Conservation (phyloP, 1,140 invertebrate species). For the Drosophila orosa region DNA sequence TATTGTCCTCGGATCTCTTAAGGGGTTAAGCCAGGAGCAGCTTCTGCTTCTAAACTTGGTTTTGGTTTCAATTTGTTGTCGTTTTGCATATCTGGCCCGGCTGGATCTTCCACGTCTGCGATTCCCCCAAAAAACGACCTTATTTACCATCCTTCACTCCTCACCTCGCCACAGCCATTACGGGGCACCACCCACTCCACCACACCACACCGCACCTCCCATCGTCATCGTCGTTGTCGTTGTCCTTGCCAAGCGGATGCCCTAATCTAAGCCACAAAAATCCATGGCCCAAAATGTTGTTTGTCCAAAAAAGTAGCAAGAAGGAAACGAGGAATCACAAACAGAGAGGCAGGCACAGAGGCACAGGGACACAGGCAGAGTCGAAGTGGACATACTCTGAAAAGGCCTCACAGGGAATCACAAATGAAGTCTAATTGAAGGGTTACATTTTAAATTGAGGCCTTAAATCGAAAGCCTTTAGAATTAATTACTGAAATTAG, state of each 20-base stretch:
- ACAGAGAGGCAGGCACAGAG: neutral
- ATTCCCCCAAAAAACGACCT: slow-evolving; percentile 11
- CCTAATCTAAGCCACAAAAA: slow-evolving; percentile 46
- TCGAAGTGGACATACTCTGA: slow-evolving; percentile 16
- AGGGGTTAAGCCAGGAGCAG: neutral
- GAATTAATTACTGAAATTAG: neutral
- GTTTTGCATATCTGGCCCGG: slow-evolving; percentile 22
- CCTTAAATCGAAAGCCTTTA: neutral
- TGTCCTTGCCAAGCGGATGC: slow-evolving; percentile 26
- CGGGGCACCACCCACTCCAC: too few relatives aligned
- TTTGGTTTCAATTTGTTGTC: slow-evolving; percentile 18
- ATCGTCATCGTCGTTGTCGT: too few relatives aligned
- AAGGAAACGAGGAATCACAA: slow-evolving; percentile 4
- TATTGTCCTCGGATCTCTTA: neutral
- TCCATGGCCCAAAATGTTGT: slow-evolving; percentile 46
- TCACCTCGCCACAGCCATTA: slow-evolving; percentile 1
- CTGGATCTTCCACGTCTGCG: neutral
- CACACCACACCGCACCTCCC: neutral
- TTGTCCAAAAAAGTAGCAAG: slow-evolving; percentile 28
- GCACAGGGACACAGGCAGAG: neutral
- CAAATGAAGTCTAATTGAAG: slow-evolving; percentile 9
- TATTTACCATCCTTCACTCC: slow-evolving; percentile 28
- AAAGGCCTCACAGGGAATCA: neutral
- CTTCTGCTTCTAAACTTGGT: neutral
- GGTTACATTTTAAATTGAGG: neutral